Conservation (phyloP, 2,797 vertebrate species). For the Sphaeramia orbicularis region DNA sequence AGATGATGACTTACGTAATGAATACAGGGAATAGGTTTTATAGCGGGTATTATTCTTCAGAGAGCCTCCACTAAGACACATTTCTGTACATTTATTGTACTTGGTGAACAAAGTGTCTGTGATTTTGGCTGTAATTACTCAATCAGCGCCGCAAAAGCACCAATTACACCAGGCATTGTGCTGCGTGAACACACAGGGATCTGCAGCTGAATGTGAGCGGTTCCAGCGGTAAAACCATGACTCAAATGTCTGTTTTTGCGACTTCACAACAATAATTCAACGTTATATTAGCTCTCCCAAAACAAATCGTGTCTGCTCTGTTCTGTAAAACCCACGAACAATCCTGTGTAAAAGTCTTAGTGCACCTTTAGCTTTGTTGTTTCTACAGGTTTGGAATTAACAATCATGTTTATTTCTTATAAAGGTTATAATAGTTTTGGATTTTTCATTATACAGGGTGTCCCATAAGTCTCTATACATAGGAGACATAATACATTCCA, state of each 20-base stretch:
- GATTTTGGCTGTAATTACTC: constrained; percentile 50
- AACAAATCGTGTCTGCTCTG: background rate
- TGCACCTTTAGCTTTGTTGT: too few species aligned
- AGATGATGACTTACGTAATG: constrained; percentile 43
- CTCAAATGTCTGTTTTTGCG: background rate
- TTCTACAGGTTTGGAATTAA: too few species aligned
- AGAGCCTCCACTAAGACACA: constrained; percentile 12
- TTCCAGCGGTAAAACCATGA: background rate
- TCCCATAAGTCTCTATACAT: too few species aligned
- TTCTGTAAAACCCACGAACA: background rate
- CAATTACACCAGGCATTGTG: constrained; percentile 9
- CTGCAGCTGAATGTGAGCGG: background rate
- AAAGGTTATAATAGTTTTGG: too few species aligned
- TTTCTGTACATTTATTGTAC: constrained; percentile 49
- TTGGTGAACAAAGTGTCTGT: constrained; percentile 46
- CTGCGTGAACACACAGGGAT: constrained; percentile 8
- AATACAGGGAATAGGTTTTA: constrained; percentile 43
- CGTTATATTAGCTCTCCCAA: background rate
- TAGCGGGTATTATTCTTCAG: background rate
- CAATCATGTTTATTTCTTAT: too few species aligned
- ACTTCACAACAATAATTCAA: background rate
- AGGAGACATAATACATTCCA: too few species aligned
- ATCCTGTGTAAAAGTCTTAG: too few species aligned
- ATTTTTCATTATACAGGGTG: too few species aligned
- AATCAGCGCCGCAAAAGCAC: constrained; percentile 37